Base-by-base conservation (phyloP, 2,113 vertebrate species). In the Rhagologus leucostigma region DNA sequence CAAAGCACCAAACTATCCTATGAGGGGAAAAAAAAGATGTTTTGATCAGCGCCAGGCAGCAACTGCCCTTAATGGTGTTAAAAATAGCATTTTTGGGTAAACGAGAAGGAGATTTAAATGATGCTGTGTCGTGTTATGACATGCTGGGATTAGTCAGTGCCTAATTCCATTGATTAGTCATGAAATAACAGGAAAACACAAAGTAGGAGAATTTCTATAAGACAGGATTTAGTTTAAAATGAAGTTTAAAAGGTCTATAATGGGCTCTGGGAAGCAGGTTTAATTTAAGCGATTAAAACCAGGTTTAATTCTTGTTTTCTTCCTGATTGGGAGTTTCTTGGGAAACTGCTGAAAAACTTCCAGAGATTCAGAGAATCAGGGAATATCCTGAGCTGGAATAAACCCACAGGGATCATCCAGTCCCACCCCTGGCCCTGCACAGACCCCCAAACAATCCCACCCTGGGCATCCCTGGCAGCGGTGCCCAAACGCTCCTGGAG, bases 21-120 rank as follows among this genome's bases (percentile, higher is more conserved):
- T 24, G 30, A 91, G 39, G 42, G 30, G 22, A 37, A 22, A 62
- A 68, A 84, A 78, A 59, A 60, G n/a, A 8, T 86, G 68, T 95
- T 96, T 95, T 95, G 91, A 92, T 92, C 3, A 0, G 55, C 87
- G 41, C 76, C 32, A 89, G 76, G 63, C 41, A 94, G 64, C 23
- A 77, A 78, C 91, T 92, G 89, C 71, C 96, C 91, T 55, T 71
- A 59, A 74, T 93, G 19, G 39, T 78, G 79, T 79, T 78, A 60
- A 94, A 95, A 94, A 82, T 75, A 68, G 44, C 23, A 35, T 6
- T 70, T 87, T 59, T 16, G 67, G 42, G 81, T 55, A 56, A 82
- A 89, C 46, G 59, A 52, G 67, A 18, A 70, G 69, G 76, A 26
- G 85, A 59, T 78, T 91, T 33, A 57, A 84, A 37, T 32, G 76